Evolutionary conservation across 2,113 vertebrate species (phyloP).

Genomic region (Saguinus imperator): DNA sequence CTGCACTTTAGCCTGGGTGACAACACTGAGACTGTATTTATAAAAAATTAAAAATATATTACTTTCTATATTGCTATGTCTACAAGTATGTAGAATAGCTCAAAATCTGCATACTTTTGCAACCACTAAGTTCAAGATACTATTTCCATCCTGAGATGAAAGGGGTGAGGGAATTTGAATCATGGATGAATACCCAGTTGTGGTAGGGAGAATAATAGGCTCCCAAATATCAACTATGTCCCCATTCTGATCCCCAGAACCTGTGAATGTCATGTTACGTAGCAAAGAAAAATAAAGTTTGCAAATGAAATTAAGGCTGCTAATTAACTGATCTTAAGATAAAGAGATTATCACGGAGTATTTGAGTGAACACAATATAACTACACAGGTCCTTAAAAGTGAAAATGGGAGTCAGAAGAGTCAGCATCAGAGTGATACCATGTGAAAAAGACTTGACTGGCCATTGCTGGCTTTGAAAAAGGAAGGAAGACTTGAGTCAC

Average conservation of each 20-base stretch:
- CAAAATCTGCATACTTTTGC: neutral
- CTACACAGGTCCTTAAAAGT: neutral
- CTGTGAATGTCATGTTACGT: neutral
- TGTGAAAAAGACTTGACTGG: neutral
- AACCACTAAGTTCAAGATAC: neutral
- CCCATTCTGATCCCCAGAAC: neutral
- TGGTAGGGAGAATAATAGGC: neutral
- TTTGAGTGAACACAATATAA: neutral
- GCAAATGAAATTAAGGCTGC: neutral
- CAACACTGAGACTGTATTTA: no score
- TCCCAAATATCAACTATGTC: neutral
- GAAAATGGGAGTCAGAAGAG: neutral
- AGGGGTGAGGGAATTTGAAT: neutral
- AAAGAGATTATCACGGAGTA: neutral
- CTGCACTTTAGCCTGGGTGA: no score
- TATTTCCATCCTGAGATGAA: neutral
- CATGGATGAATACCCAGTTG: neutral
- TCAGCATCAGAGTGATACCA: neutral
- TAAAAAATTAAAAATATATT: neutral
- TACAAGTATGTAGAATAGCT: neutral
- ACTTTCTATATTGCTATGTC: neutral
- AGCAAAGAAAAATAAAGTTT: neutral
- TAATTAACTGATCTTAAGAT: neutral
- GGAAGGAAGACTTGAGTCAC: neutral
- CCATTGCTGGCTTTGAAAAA: neutral